Evolutionary conservation across 2,888 invertebrate species (phyloP).

Genomic region (Campoplex nolae): DNA sequence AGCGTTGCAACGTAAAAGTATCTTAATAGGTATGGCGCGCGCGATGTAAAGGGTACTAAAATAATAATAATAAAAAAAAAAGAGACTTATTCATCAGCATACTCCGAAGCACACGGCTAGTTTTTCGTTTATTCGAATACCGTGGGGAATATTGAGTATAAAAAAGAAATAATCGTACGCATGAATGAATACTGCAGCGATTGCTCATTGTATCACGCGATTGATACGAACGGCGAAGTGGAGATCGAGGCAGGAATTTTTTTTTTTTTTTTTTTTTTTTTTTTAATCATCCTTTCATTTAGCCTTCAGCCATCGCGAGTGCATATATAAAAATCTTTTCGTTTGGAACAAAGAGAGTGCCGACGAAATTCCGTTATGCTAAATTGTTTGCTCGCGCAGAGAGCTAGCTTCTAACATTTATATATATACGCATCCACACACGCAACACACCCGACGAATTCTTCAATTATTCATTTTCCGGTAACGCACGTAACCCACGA

Average conservation of each 20-base stretch:
- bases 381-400: conserved; percentile 50
- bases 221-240: conserved; percentile 6
- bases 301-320: conserved; percentile 32
- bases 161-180: not conserved
- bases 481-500: conserved; percentile 56
- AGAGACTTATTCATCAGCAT: not conserved
- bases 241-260: not conserved
- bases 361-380: conserved; percentile 50
- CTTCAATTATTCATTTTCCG: conserved; percentile 75
- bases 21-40: not conserved
- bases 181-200: conserved; percentile 25
- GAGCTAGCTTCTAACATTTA: not conserved
- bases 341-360: conserved; percentile 40
- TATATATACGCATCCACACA: not conserved
- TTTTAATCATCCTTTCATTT: conserved; percentile 20
- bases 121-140: not conserved
- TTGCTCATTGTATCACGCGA: conserved; percentile 8
- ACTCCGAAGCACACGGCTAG: not conserved
- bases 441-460: conserved; percentile 65
- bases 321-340: conserved; percentile 40
- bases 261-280: not conserved
- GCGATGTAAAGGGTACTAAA: not conserved
- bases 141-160: not conserved
- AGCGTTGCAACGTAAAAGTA: conserved; percentile 8
- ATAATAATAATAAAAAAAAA: not conserved